Percentiles rank a stretch among this genome's conserved stretches.
Evolutionary conservation across 2,797 vertebrate genomes (phyloP).

Genomic region (Rhabdomys pumilio): DNA sequence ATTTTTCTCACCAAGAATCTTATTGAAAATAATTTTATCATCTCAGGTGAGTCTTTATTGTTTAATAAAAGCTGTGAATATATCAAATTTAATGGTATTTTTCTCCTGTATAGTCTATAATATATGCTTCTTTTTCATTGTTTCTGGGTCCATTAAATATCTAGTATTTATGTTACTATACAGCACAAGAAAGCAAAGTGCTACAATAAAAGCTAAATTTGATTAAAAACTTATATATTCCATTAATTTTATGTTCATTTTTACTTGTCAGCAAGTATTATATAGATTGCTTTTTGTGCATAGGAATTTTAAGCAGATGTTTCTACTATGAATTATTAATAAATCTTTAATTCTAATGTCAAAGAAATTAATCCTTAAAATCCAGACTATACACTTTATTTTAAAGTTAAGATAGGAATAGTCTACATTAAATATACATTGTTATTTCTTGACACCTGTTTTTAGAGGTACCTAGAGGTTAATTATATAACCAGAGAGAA

Average conservation of each 20-base stretch:
- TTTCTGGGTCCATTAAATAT: not conserved
- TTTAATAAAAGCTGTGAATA: not conserved
- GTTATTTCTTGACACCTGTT: slow-evolving; percentile 64
- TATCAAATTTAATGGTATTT: not conserved
- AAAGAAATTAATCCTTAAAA: slow-evolving; percentile 73
- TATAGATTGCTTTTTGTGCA: slow-evolving; percentile 35
- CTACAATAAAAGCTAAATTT: slow-evolving; percentile 42
- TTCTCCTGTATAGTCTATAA: not conserved
- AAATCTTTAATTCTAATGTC: slow-evolving; percentile 66
- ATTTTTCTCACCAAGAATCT: slow-evolving; percentile 15
- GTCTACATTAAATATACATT: slow-evolving; percentile 71
- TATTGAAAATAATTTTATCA: slow-evolving; percentile 40
- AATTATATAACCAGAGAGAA: not conserved
- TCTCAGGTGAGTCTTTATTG: not conserved
- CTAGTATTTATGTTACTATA: not conserved
- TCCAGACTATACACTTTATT: slow-evolving; percentile 74
- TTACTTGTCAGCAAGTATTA: slow-evolving; percentile 36
- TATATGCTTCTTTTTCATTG: not conserved
- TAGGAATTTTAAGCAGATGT: slow-evolving; percentile 57
- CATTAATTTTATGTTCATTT: slow-evolving; percentile 34
- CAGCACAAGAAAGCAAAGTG: not conserved
- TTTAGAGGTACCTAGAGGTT: slow-evolving; percentile 67
- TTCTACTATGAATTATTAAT: slow-evolving; percentile 71
- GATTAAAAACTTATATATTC: slow-evolving; percentile 16
- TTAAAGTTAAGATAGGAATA: slow-evolving; percentile 69